Conservation (phyloP, 2,113 vertebrate species). For the Hiodon tergisus region DNA sequence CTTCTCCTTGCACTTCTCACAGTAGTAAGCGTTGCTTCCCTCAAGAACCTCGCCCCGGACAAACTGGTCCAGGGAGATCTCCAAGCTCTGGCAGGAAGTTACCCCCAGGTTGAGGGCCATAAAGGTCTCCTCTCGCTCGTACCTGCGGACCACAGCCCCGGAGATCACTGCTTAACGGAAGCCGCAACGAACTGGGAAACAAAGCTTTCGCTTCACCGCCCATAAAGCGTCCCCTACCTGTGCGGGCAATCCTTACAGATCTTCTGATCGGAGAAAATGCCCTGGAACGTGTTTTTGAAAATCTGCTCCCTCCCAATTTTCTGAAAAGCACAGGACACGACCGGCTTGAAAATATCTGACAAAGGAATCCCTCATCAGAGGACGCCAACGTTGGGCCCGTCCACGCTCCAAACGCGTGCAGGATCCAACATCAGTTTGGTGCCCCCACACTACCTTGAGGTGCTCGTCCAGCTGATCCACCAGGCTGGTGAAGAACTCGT, state of each 20-base stretch:
- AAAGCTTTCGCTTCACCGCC: background rate
- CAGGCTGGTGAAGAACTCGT: conserved; percentile 97
- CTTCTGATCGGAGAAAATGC: conserved; percentile 98
- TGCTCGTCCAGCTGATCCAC: conserved; percentile 98
- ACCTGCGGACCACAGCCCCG: conserved; percentile 56
- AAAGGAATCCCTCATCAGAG: background rate
- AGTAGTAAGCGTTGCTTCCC: conserved; percentile 97
- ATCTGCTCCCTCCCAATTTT: conserved; percentile 98
- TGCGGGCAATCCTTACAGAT: conserved; percentile 99
- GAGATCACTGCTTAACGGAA: background rate
- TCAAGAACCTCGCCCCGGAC: conserved; percentile 97
- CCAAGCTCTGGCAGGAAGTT: conserved; percentile 94
- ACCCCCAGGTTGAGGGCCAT: conserved; percentile 97
- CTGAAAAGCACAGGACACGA: conserved; percentile 48
- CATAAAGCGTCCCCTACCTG: conserved; percentile 61
- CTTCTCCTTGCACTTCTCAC: conserved; percentile 99
- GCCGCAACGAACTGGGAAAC: background rate
- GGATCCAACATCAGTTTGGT: background rate
- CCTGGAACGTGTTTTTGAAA: conserved; percentile 99
- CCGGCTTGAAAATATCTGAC: background rate
- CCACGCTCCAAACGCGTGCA: background rate
- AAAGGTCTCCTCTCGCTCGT: conserved; percentile 95
- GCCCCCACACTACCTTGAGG: conserved; percentile 77
- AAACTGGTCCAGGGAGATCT: conserved; percentile 97
- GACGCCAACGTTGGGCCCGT: background rate